These are phyloP conservation scores for Samia ricini DNA, from an alignment of 1,140 invertebrate genomes.

Conservation along the genomic window DNA sequence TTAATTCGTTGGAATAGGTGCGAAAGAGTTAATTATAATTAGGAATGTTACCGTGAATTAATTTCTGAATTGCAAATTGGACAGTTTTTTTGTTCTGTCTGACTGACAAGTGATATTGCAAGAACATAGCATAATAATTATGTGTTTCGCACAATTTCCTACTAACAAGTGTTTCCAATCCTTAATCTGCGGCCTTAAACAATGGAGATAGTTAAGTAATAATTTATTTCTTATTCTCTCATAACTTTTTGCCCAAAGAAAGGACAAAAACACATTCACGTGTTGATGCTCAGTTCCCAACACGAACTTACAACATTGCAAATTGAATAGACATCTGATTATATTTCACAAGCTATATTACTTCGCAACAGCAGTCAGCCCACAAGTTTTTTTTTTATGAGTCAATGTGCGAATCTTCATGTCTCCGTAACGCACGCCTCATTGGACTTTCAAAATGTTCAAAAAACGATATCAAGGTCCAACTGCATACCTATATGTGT, in stretches of 20 bases:
- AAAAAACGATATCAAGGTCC: not conserved
- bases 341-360: slow-evolving; percentile 1
- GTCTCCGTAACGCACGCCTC: not conserved
- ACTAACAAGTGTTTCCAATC: not conserved
- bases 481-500: too few species aligned
- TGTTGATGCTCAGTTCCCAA: not conserved
- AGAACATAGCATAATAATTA: not conserved
- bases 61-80: too few species aligned
- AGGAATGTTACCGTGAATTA: not conserved
- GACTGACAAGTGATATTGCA: too few species aligned
- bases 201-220: not conserved
- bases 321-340: slow-evolving; percentile 6
- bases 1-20: not conserved
- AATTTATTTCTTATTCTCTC: not conserved
- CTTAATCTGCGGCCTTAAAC: not conserved
- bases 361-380: not conserved
- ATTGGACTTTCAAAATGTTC: not conserved
- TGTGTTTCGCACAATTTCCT: not conserved
- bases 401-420: slow-evolving; percentile 8
- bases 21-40: not conserved
- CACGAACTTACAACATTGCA: not conserved
- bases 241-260: not conserved
- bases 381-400: slow-evolving; percentile 5
- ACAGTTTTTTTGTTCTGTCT: too few species aligned
- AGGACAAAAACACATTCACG: not conserved